Conservation (phyloP, 2,797 vertebrate species). For the Arctocebus calabarensis region DNA sequence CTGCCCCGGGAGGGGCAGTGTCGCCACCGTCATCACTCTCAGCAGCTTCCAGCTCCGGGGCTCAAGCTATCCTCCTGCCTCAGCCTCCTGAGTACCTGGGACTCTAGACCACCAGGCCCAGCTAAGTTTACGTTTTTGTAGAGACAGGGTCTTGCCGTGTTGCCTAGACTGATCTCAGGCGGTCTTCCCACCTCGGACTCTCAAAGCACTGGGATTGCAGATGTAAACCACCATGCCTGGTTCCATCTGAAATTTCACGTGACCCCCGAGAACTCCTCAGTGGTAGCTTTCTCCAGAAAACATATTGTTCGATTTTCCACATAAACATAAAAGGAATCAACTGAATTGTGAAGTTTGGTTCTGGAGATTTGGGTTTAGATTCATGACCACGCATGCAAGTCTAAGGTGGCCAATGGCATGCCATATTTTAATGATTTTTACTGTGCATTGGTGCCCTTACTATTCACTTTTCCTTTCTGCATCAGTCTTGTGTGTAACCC, state of each 20-base stretch:
- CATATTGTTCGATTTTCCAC: neutral
- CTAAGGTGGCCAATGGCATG: too few relatives aligned
- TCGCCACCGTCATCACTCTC: neutral
- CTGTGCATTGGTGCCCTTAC: neutral
- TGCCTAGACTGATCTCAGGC: neutral
- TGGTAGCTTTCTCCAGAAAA: neutral
- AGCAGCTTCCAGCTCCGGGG: neutral
- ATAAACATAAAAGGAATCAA: neutral
- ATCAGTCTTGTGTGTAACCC: neutral
- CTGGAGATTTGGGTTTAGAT: neutral
- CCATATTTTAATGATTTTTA: neutral
- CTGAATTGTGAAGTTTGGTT: neutral
- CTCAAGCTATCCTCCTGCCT: neutral
- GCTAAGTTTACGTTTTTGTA: neutral
- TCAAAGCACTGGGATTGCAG: neutral
- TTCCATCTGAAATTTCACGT: neutral
- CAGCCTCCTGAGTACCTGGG: neutral
- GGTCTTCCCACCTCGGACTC: neutral
- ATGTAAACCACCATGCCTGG: neutral
- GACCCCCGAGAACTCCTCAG: neutral
- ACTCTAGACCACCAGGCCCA: neutral
- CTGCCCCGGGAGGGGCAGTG: neutral
- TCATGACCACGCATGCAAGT: neutral
- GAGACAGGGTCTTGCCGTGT: neutral
- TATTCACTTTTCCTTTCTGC: neutral